Base-by-base conservation (phyloP, 2,113 vertebrate genomes). In the Saccopteryx bilineata region DNA sequence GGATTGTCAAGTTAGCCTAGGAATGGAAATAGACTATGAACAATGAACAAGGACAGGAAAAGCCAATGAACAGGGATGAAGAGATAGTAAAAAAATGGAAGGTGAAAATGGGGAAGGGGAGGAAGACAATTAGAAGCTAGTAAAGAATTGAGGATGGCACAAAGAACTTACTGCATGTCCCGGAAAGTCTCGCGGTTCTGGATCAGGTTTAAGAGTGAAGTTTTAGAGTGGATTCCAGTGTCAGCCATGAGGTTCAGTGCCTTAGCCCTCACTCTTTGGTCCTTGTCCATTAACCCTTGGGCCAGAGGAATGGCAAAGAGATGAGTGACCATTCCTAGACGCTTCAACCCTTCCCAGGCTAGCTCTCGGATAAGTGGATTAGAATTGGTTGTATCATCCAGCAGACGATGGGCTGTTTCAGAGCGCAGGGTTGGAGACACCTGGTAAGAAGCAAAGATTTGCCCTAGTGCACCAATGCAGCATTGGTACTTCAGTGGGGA, bases 341-440 rank as follows among this genome's bases (percentile, higher is more conserved):
- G 92, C 63, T 96, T 97, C n/a, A 98, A 82, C 56, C 93, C 97
- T 93, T 97, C 96, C 97, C 97, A 96, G 72, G 96, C 97, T 1
- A 93, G 90, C 66, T 96, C 95, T 54, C 96, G 93, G 78, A 97
- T 96, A 19, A 71, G 48, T 31, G 97, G 94, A 26, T 96, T 97
- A 63, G 90, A 80, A 87, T 97, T 84, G n/a, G 82, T 60, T 0
- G 97, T 97, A 65, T 98, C 97, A 31, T 94, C 87, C 7, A 97
- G 76, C 50, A 98, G 96, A 12, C 66, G 87, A 50, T 54, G 72
- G 4, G 93, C 95, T 14, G 96, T 93, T 80, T 94, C 87, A 2
- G 95, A 93, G 56, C 96, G 96, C 76, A 97, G 21, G 5, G 18
- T 0, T 2, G 96, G 61, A 12, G 96, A 75, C 48, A 98, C 96